These are phyloP conservation scores for Unio delphinus DNA, from an alignment of 2,888 invertebrate genomes.

Conservation along the genomic window DNA sequence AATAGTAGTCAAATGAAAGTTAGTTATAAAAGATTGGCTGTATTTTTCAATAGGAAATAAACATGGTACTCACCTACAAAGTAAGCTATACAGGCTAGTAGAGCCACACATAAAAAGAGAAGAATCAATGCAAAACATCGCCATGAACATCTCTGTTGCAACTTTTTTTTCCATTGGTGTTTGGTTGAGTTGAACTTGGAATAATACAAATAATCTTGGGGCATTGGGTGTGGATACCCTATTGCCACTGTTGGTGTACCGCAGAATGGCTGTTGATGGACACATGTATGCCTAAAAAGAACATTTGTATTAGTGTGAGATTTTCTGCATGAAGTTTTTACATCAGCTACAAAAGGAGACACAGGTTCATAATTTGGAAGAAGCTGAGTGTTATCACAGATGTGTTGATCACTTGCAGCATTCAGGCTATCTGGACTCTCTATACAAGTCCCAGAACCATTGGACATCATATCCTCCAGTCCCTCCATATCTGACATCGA, in stretches of 20 bases:
- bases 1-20: no score
- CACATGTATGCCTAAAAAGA: constrained; percentile 38
- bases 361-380: constrained; percentile 1
- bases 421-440: no score
- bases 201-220: constrained; percentile 63
- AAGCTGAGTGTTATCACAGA: no score
- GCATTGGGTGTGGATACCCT: constrained; percentile 25
- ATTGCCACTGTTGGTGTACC: constrained; percentile 6
- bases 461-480: no score
- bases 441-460: no score
- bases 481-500: no score
- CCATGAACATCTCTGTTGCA: constrained; percentile 84
- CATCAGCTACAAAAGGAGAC: no score
- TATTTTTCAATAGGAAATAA: no score
- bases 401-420: no score
- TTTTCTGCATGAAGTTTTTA: no score
- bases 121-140: constrained; percentile 95
- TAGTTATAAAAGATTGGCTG: no score
- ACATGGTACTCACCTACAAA: constrained; percentile 85
- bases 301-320: no score
- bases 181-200: constrained; percentile 63
- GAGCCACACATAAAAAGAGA: constrained; percentile 89
- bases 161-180: constrained; percentile 67
- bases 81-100: constrained; percentile 94
- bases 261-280: constrained; percentile 45